phyloP scores from a whole-genome alignment of 2,888 invertebrate genomes.

The Brachycybe producta region DNA sequence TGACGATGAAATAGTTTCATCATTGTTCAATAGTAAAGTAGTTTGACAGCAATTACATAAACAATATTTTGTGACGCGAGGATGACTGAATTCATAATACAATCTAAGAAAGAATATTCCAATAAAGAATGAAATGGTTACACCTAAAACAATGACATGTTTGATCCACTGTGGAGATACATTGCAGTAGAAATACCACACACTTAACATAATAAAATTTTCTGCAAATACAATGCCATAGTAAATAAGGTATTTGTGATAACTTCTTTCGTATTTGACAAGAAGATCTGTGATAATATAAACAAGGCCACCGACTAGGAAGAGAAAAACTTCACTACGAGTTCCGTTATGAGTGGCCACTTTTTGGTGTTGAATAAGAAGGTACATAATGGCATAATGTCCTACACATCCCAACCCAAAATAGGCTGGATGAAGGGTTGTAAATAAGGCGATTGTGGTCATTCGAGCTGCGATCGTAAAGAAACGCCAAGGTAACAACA shows the following conservation, averaged over 20 bases:
- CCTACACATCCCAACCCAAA: conserved; percentile 15
- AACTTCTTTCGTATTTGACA: conserved; percentile 11
- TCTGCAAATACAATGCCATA: conserved; percentile 10
- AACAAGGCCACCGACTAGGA: conserved; percentile 12
- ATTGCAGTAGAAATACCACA: conserved; percentile 10
- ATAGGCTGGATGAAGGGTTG: conserved; percentile 12
- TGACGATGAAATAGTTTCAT: too few species aligned
- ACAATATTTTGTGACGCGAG: not conserved
- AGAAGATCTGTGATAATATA: conserved; percentile 13
- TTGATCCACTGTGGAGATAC: not conserved
- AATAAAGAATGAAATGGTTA: conserved; percentile 3
- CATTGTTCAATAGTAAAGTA: too few species aligned
- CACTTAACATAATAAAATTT: conserved; percentile 7
- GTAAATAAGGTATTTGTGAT: conserved; percentile 13
- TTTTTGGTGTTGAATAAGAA: conserved; percentile 10
- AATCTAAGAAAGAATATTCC: conserved; percentile 8
- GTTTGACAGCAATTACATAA: too few species aligned
- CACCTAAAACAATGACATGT: not conserved
- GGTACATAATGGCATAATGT: conserved; percentile 11
- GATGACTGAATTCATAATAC: conserved; percentile 5
- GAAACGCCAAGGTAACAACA: conserved; percentile 13
- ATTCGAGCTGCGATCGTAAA: conserved; percentile 7
- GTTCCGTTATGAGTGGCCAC: conserved; percentile 8
- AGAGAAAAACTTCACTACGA: conserved; percentile 12
- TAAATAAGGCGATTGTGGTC: conserved; percentile 10